These are phyloP conservation scores for Dynastes tityus DNA, from an alignment of 2,888 invertebrate species.

Conservation along the genomic window DNA sequence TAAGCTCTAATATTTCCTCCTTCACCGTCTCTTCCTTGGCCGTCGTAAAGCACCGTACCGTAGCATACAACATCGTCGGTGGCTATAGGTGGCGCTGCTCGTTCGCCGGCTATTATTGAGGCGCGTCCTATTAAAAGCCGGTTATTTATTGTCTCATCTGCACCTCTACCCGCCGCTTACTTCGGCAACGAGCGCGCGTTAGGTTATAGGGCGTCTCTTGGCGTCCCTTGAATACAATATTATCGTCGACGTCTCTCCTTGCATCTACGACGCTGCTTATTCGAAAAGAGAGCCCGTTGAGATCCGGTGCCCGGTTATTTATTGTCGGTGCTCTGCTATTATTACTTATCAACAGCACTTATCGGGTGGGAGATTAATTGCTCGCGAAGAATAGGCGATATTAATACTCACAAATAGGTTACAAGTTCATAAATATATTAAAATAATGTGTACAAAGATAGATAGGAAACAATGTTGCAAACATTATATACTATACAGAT, in stretches of 20 bases:
- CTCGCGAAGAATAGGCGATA: not conserved
- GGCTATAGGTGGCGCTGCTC: constrained; percentile 38
- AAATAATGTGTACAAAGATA: too few relatives aligned
- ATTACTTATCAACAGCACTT: constrained; percentile 33
- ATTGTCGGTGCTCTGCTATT: constrained; percentile 21
- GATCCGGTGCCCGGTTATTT: constrained; percentile 30
- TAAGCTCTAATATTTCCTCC: constrained; percentile 43
- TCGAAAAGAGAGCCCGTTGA: constrained; percentile 8
- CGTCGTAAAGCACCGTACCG: not conserved
- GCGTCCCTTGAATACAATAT: constrained; percentile 13
- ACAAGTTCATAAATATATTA: not conserved
- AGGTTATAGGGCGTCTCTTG: constrained; percentile 13
- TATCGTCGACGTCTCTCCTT: not conserved
- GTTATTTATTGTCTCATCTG: constrained; percentile 53
- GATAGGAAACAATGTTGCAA: too few relatives aligned
- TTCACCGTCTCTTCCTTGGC: not conserved
- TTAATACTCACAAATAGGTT: not conserved
- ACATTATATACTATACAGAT: too few relatives aligned
- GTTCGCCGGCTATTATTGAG: constrained; percentile 56
- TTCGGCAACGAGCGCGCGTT: not conserved
- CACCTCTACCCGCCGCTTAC: constrained; percentile 39
- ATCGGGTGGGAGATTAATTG: constrained; percentile 37
- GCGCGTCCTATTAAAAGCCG: constrained; percentile 50
- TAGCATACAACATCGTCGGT: constrained; percentile 7
- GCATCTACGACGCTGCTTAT: constrained; percentile 1